phyloP scores from a whole-genome alignment of 2,797 vertebrate genomes.

The Spinus pinus region DNA sequence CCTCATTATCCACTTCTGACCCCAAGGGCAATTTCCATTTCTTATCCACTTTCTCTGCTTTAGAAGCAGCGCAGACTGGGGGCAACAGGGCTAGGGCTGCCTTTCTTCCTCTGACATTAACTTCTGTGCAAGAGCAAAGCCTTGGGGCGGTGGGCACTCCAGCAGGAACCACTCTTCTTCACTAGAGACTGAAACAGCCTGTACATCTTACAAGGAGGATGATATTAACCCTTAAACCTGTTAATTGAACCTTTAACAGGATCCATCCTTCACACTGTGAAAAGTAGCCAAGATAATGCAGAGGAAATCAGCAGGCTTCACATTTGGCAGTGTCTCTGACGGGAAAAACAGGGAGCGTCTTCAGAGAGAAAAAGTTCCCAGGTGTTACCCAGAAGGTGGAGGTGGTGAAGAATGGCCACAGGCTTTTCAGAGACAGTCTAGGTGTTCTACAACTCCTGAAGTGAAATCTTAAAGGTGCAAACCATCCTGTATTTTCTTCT shows the following conservation, averaged over 20 bases:
- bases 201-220: not conserved
- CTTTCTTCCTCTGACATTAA: not conserved
- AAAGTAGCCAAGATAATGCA: not conserved
- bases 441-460: not conserved
- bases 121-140: not conserved
- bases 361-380: not conserved
- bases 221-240: not conserved
- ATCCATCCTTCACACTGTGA: not conserved
- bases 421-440: not conserved
- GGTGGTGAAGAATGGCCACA: not conserved
- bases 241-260: not conserved
- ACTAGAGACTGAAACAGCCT: not conserved
- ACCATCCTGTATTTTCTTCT: not conserved
- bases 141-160: not conserved
- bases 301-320: not conserved
- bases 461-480: not conserved
- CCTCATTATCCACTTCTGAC: not conserved
- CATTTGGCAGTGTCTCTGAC: not conserved
- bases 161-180: not conserved
- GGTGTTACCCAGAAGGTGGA: not conserved
- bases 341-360: not conserved
- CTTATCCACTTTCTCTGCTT: constrained; percentile 13
- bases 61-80: not conserved
- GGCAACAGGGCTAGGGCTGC: not conserved
- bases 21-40: constrained; percentile 33